A percentile compares a stretch with the other conserved stretches of the same genome.
Evolutionary conservation across 2,888 invertebrate genomes (phyloP).

Genomic region (Pyrrhosoma nymphula): DNA sequence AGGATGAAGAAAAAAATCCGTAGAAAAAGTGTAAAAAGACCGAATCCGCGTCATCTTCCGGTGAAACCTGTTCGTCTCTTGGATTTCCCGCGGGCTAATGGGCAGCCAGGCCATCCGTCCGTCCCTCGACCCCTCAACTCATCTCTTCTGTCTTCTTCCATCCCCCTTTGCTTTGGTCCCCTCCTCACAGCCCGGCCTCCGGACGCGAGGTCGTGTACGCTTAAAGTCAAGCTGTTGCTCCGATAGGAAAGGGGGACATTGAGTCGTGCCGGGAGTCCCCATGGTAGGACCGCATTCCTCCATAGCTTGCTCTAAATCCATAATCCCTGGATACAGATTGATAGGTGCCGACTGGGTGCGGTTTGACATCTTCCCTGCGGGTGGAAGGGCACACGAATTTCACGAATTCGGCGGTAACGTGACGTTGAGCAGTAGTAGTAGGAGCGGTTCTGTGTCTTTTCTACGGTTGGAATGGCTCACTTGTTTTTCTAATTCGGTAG

Average conservation of each 20-base stretch:
- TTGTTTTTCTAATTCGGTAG: too few relatives aligned
- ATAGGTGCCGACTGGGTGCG: too few relatives aligned
- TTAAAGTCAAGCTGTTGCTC: background rate
- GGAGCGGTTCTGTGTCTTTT: too few relatives aligned
- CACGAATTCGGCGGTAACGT: too few relatives aligned
- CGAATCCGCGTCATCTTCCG: constrained; percentile 56
- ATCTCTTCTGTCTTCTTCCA: background rate
- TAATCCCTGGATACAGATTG: background rate
- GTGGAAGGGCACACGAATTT: too few relatives aligned
- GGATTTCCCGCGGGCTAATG: background rate
- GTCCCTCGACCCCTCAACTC: too few relatives aligned
- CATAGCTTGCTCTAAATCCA: background rate
- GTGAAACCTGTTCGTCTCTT: constrained; percentile 57
- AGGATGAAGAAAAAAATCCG: constrained; percentile 1
- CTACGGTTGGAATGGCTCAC: too few relatives aligned
- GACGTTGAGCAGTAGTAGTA: too few relatives aligned
- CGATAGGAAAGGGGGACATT: background rate
- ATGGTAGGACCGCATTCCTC: background rate
- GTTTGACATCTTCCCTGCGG: too few relatives aligned
- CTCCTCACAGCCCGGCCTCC: background rate
- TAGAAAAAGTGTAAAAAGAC: constrained; percentile 19
- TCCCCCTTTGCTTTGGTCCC: background rate
- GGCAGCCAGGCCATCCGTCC: background rate
- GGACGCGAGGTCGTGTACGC: background rate
- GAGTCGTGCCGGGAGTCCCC: background rate